Conservation (phyloP, 2,888 invertebrate species). For the Philaethria dido region DNA sequence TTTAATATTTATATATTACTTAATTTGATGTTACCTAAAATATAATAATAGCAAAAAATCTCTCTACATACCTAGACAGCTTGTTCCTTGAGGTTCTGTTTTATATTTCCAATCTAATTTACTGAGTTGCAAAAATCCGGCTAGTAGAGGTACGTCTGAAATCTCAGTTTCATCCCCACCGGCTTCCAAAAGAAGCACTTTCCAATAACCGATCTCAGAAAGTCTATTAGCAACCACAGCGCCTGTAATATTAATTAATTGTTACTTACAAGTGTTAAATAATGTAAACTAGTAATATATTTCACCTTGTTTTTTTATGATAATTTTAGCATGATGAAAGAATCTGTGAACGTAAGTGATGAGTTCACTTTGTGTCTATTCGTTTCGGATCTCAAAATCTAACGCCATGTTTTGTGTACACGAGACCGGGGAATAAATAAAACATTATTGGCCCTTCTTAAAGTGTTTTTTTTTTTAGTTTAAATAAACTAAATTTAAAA, state of each 20-base stretch:
- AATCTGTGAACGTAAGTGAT: not conserved
- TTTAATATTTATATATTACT: no score
- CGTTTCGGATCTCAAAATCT: no score
- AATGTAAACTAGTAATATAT: not conserved
- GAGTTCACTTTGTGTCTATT: no score
- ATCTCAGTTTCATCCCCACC: slow-evolving; percentile 96
- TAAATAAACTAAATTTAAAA: no score
- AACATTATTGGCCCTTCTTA: no score
- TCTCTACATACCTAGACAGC: slow-evolving; percentile 88
- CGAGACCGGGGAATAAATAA: no score
- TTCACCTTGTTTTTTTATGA: no score
- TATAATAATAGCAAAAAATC: not conserved
- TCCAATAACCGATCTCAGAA: slow-evolving; percentile 91
- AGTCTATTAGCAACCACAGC: slow-evolving; percentile 93
- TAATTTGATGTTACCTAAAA: not conserved
- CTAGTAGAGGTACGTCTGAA: slow-evolving; percentile 93
- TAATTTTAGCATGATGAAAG: not conserved
- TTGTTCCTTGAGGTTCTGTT: slow-evolving; percentile 92
- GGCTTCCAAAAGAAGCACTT: slow-evolving; percentile 91
- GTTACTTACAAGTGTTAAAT: slow-evolving; percentile 4
- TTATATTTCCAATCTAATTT: slow-evolving; percentile 97
- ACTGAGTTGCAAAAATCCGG: slow-evolving; percentile 93
- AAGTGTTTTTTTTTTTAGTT: no score
- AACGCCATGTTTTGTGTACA: no score
- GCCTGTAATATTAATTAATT: slow-evolving; percentile 83